Evolutionary conservation across 2,888 invertebrate genomes (phyloP), one percentile per base, ranked within the genome.

Genomic region (Steinernema carpocapsae): DNA sequence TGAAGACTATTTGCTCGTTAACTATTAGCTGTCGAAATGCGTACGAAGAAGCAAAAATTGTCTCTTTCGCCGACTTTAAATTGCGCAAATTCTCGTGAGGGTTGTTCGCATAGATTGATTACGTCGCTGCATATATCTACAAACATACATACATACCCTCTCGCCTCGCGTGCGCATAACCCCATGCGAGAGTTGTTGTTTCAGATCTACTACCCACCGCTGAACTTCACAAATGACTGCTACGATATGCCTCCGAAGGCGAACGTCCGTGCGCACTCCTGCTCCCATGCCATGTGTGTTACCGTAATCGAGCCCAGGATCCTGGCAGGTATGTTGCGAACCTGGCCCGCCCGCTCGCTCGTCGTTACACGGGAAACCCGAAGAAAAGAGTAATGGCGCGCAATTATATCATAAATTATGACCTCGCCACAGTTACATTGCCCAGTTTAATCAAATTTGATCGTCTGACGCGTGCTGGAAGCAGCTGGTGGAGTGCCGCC

Each of bases 181-280:
- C 14, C 29, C 7, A 26, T 46, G 32, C 46, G 59, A 29, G n/a
- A n/a, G 17, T 37, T 37, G 12, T 24, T 43, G 0, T 78, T 85
- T 64, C 81, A 86, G 86, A 80, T 86, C 12, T 86, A 86, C 76
- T 85, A 85, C 76, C 82, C 81, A 7, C 86, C 86, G 10, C 79
- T 83, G 74, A 86, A 86, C 76, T 86, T 86, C 77, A 85, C 86
- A 14, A 82, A 86, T 73, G 77, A 84, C 12, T 86, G 86, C 74
- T 85, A 81, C 75, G 76, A 82, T 46, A 85, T 86, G 73, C 78
- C 83, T 22, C 46, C 80, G n/a, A 77, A 76, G 52, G 79, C 79
- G 24, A 46, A 70, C 46, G 86, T 86, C 37, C 86, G 86, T 2
- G 79, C 80, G 70, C 80, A 78, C 52, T 84, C 85, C 1, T 86